Conservation (phyloP, 2,113 vertebrate genomes). For the Toxotes jaculatrix region DNA sequence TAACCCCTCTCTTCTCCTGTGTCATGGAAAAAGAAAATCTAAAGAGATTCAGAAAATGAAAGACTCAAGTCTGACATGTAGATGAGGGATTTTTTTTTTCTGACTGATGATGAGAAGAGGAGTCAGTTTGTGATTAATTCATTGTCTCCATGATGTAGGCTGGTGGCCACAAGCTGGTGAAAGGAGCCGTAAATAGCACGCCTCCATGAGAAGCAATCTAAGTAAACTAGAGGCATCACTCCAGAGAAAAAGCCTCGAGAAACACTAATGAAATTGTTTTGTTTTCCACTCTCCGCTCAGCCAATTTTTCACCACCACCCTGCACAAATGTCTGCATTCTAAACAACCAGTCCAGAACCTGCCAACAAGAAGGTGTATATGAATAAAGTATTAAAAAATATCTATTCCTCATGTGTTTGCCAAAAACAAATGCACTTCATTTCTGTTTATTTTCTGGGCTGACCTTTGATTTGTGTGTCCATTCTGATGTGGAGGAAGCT, state of each 20-base stretch:
- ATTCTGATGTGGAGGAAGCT: constrained; percentile 28
- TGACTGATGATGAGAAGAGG: constrained; percentile 48
- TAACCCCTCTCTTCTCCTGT: constrained; percentile 35
- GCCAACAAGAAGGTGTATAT: neutral
- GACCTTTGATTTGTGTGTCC: constrained; percentile 20
- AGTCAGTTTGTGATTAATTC: constrained; percentile 60
- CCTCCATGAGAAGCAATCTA: constrained; percentile 29
- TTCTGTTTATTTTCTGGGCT: neutral
- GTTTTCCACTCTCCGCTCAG: constrained; percentile 24
- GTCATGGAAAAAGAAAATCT: constrained; percentile 51
- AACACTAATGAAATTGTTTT: constrained; percentile 40
- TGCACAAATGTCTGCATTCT: constrained; percentile 20
- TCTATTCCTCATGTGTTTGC: neutral
- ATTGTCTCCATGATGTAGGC: constrained; percentile 44
- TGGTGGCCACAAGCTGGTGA: constrained; percentile 38
- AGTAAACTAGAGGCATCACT: constrained; percentile 39
- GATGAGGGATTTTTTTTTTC: constrained; percentile 29
- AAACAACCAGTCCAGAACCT: neutral
- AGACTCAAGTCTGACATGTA: constrained; percentile 50
- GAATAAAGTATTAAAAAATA: neutral
- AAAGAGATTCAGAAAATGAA: constrained; percentile 57
- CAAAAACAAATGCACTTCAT: neutral
- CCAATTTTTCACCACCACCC: neutral
- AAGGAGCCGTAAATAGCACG: constrained; percentile 38
- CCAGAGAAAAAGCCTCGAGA: constrained; percentile 32